Base-by-base conservation (phyloP, 2,797 vertebrate genomes). In the Neosalanx taihuensis region DNA sequence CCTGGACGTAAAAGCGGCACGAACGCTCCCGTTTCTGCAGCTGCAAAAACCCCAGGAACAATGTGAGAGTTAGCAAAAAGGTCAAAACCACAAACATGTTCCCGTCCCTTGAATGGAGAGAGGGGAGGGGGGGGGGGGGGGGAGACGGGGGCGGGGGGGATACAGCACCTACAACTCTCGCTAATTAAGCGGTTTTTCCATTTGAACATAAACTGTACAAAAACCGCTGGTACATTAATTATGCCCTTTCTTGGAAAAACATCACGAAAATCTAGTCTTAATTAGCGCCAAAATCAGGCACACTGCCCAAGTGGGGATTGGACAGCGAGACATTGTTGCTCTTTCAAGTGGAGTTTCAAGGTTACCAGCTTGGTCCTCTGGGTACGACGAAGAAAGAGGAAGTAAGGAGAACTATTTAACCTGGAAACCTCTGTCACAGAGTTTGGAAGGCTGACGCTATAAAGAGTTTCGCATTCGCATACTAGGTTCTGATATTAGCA, bases 11-110 rank as follows among this genome's bases (percentile, higher is more conserved):
- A 91, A 96, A 96, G 86, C 97, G 96, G 94, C 97, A 99, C 79
- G 96, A 98, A 83, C 96, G 96, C 84, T 99, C 97, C 89, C 97
- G 93, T 94, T 99, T 99, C 95, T 99, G 97, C 92, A 99, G 95
- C 97, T 99, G 95, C 90, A 92, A 93, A 93, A 94, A 86, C 90
- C 41, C 85, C 81, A 79, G 84, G 79, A 79, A 79, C 72, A 87
- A 80, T 31, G 35, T 49, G 68, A 76, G 18, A 77, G 80, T 88
- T 86, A 89, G 85, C 9, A 7, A 76, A 71, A 64, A 77, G n/a
- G 53, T 74, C 57, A 74, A 73, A 46, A 73, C 72, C 64, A 74
- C n/a, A 87, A 84, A 91, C 87, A 89, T 15, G 56, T 71, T 70
- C 63, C 85, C 90, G 85, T 88, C 85, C 64, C 84, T 72, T 26